These are phyloP conservation scores for Thryonomys swinderianus DNA, from an alignment of 2,113 vertebrate genomes.

Conservation along the genomic window DNA sequence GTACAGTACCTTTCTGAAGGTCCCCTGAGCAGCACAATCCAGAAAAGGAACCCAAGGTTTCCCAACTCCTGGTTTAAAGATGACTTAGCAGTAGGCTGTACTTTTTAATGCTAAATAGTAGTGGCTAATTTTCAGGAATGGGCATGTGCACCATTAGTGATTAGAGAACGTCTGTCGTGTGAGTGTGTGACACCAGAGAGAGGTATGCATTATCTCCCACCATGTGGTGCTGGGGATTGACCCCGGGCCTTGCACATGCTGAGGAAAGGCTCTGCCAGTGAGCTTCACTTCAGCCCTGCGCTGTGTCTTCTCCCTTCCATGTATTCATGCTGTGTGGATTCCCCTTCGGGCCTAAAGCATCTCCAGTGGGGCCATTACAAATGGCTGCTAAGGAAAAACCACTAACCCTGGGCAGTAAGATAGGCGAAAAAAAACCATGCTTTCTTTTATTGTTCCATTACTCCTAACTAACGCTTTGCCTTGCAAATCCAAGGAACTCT, in stretches of 20 bases:
- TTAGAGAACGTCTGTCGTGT: not conserved
- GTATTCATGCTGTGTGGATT: not conserved
- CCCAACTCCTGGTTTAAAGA: not conserved
- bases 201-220: not conserved
- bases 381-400: not conserved
- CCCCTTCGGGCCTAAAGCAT: not conserved
- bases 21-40: not conserved
- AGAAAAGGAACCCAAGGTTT: not conserved
- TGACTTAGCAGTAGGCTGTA: not conserved
- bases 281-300: not conserved
- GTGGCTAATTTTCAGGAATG: not conserved
- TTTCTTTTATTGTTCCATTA: not conserved
- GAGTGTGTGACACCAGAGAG: not conserved
- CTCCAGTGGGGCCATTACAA: not conserved
- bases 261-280: not conserved
- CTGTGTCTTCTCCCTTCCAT: too few relatives aligned
- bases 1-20: not conserved
- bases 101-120: not conserved
- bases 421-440: not conserved
- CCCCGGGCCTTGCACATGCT: not conserved
- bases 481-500: not conserved
- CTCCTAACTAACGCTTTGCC: not conserved
- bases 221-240: not conserved
- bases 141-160: rapidly evolving
- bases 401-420: not conserved